phyloP scores from a whole-genome alignment of 1,140 invertebrate genomes.

The Pseudomyrmex gracilis region DNA sequence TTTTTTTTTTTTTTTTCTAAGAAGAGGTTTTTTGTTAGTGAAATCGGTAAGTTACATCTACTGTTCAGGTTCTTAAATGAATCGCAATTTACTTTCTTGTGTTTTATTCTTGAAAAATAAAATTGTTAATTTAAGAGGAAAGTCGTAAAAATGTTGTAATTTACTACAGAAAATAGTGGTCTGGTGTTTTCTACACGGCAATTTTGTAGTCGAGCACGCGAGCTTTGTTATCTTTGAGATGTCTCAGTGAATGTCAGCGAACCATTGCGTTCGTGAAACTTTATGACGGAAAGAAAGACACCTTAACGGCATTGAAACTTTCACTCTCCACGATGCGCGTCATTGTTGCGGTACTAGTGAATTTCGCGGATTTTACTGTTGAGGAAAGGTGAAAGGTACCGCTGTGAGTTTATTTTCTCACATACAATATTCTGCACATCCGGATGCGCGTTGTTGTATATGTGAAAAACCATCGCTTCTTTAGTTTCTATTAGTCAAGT shows the following conservation, averaged over 20 bases:
- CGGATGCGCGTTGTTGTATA: too few species aligned
- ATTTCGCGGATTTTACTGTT: conserved; percentile 39
- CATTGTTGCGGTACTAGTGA: conserved; percentile 44
- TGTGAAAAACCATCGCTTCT: too few species aligned
- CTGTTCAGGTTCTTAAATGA: conserved; percentile 14
- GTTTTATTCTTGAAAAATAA: conserved; percentile 5
- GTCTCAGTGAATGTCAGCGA: background rate
- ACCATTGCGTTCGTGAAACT: background rate
- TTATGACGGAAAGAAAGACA: conserved; percentile 23
- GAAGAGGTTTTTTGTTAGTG: too few species aligned
- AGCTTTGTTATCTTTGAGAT: background rate
- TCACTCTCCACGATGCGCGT: conserved; percentile 47
- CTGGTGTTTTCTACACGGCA: background rate
- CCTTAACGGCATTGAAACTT: conserved; percentile 43
- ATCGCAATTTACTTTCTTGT: conserved; percentile 34
- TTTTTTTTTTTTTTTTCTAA: too few species aligned
- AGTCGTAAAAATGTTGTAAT: background rate
- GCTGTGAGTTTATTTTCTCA: too few species aligned
- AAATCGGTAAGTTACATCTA: background rate
- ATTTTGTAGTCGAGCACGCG: background rate
- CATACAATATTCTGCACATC: too few species aligned
- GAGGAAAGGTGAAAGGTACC: conserved; percentile 64
- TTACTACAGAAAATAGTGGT: background rate
- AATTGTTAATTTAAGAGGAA: background rate
- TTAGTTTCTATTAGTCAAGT: too few species aligned